A percentile compares a stretch with the other conserved stretches of the same genome.
These are phyloP conservation scores for Rousettus madagascariensis DNA, from an alignment of 2,797 vertebrate genomes.

Conservation along the genomic window DNA sequence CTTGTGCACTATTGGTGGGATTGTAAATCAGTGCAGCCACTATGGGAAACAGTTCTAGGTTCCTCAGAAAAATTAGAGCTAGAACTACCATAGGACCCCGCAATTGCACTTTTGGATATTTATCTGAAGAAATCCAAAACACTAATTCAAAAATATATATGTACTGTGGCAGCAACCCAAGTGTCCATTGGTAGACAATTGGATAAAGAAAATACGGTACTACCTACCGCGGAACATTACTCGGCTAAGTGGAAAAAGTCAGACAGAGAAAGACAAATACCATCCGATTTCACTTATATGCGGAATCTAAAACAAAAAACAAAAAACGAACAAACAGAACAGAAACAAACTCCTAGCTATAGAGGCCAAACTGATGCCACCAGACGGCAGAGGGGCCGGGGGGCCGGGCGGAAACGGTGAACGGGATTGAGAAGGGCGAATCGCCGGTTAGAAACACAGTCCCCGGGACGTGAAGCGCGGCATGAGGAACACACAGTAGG, in stretches of 20 bases:
- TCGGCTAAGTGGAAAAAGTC: background rate
- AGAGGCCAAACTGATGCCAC: background rate
- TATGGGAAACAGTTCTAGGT: background rate
- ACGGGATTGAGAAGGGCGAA: background rate
- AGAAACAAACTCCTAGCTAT: background rate
- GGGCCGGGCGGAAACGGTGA: background rate
- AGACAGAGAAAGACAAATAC: background rate
- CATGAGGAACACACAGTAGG: rapidly evolving
- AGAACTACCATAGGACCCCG: background rate
- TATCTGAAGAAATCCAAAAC: background rate
- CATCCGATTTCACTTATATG: too few relatives aligned
- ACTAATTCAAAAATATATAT: background rate
- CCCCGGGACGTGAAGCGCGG: background rate
- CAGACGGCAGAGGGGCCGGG: background rate
- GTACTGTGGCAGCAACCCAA: background rate
- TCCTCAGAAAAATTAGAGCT: background rate
- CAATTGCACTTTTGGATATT: background rate
- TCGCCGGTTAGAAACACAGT: rapidly evolving
- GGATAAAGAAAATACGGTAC: background rate
- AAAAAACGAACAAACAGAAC: rapidly evolving
- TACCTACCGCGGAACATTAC: background rate
- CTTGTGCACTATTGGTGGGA: background rate
- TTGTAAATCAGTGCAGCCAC: background rate
- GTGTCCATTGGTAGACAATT: rapidly evolving
- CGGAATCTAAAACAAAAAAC: background rate